Evolutionary conservation across 2,797 vertebrate species (phyloP).

Genomic region (Otus scops): DNA sequence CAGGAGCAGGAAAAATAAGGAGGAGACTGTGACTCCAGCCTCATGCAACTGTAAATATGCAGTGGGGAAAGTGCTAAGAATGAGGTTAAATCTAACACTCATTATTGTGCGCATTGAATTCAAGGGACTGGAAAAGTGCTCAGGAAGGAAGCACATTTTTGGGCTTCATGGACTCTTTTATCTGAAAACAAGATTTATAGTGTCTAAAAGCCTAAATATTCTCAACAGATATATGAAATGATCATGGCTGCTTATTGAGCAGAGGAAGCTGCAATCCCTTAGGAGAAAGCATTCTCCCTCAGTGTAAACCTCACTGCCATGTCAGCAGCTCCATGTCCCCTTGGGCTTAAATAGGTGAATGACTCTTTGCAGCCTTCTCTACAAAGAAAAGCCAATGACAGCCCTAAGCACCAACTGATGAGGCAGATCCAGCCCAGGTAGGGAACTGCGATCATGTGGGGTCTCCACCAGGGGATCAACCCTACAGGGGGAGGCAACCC

Average conservation of each 20-base stretch:
- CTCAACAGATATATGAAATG: neutral
- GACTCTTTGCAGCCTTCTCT: neutral
- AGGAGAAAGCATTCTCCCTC: neutral
- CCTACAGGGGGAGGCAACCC: neutral
- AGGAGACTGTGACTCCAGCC: neutral
- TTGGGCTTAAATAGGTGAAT: neutral
- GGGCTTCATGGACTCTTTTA: neutral
- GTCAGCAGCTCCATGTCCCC: fast-evolving
- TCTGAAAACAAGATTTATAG: neutral
- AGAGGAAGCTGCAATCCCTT: neutral
- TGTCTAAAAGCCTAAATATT: neutral
- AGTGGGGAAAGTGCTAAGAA: neutral
- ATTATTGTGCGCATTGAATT: neutral
- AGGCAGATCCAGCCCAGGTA: neutral
- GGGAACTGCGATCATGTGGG: fast-evolving
- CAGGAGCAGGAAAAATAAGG: neutral
- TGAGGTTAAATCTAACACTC: neutral
- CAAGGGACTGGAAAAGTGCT: neutral
- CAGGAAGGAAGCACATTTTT: neutral
- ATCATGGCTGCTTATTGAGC: neutral
- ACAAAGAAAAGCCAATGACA: neutral
- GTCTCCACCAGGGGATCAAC: neutral
- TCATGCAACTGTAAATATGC: neutral
- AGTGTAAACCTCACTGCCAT: neutral
- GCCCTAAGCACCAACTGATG: neutral